Conservation (phyloP, 2,113 vertebrate species). For the Donacobius atricapilla region DNA sequence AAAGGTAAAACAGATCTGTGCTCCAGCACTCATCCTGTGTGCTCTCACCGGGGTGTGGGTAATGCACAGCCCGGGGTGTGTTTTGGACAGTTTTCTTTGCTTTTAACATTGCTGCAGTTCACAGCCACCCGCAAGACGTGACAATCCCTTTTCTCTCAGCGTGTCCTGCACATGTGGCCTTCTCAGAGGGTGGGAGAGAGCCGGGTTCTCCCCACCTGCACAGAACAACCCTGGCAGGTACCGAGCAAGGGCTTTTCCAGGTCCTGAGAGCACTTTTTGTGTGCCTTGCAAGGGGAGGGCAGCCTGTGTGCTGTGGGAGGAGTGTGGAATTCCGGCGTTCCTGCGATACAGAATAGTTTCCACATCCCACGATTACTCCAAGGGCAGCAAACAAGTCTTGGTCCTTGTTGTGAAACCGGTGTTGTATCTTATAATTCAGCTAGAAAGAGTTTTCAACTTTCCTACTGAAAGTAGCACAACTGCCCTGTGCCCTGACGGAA, state of each 20-base stretch:
- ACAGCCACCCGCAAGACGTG: accelerated
- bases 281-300: background rate
- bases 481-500: accelerated
- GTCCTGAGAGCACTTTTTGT: background rate
- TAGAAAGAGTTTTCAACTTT: background rate
- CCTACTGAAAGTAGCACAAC: background rate
- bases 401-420: background rate
- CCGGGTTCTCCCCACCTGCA: background rate
- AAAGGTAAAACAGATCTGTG: background rate
- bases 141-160: accelerated
- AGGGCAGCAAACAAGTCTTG: background rate
- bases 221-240: background rate
- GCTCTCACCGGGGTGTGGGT: accelerated
- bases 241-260: background rate
- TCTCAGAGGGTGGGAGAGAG: background rate
- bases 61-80: background rate
- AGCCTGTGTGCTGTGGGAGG: constrained; percentile 39
- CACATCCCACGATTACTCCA: constrained; percentile 44
- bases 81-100: background rate
- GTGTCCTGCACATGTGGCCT: accelerated
- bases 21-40: accelerated
- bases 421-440: background rate
- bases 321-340: constrained; percentile 15
- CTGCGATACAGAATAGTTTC: background rate
- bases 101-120: background rate